Evolutionary conservation across 2,113 vertebrate species (phyloP).

Genomic region (Cinclus mexicanus): DNA sequence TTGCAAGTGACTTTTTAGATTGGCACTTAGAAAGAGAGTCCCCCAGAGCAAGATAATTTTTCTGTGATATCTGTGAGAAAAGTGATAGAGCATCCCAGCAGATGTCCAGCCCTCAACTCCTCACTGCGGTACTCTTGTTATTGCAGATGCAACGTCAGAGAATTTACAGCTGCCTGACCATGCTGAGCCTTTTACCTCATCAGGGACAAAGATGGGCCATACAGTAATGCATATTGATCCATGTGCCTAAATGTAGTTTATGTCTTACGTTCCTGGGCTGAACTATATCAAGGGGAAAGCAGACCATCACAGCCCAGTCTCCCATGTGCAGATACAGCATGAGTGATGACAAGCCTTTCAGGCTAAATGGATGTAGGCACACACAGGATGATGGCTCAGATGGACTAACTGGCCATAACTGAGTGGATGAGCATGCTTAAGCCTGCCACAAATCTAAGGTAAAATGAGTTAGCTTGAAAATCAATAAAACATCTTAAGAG

Average conservation of each 20-base stretch:
- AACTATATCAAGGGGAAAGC: background rate
- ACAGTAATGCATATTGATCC: conserved; percentile 58
- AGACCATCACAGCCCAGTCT: background rate
- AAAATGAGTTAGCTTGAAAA: conserved; percentile 24
- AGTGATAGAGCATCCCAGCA: background rate
- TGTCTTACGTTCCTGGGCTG: conserved; percentile 5
- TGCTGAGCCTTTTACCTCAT: conserved; percentile 49
- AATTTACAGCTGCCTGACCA: conserved; percentile 30
- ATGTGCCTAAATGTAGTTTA: conserved; percentile 29
- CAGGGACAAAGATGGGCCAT: background rate
- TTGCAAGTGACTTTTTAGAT: background rate
- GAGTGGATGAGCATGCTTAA: background rate
- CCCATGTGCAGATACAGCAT: background rate
- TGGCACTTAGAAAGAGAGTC: background rate
- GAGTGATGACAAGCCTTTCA: conserved; percentile 31
- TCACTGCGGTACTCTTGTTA: background rate
- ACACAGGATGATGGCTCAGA: conserved; percentile 12
- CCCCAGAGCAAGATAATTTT: background rate
- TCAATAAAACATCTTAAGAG: conserved; percentile 41
- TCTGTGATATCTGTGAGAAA: background rate
- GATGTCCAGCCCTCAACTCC: background rate
- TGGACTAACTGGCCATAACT: background rate
- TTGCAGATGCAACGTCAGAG: accelerated
- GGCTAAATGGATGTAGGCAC: background rate
- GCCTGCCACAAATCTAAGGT: conserved; percentile 32